phyloP scores from a whole-genome alignment of 2,113 vertebrate genomes.

The Oceanodroma tethys region DNA sequence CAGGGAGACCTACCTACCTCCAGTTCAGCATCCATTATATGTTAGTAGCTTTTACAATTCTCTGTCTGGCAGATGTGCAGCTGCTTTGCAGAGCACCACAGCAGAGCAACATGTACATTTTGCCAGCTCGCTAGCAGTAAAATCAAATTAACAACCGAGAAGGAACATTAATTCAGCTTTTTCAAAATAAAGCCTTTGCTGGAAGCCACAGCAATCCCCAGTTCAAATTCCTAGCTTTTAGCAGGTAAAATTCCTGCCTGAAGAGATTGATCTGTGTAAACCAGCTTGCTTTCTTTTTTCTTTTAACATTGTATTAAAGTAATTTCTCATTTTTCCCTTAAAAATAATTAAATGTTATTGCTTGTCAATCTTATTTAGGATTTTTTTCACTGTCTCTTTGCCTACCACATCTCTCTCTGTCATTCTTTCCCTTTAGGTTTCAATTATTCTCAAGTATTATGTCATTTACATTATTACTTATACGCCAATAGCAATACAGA shows the following conservation, averaged over 20 bases:
- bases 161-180: conserved; percentile 14
- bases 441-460: not conserved
- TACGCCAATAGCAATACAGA: not conserved
- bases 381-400: not conserved
- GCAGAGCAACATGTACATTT: not conserved
- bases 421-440: not conserved
- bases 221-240: not conserved
- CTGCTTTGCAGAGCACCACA: not conserved
- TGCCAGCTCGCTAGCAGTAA: conserved; percentile 1
- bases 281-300: not conserved
- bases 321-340: not conserved
- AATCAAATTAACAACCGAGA: conserved; percentile 30
- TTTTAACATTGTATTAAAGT: not conserved
- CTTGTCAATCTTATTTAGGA: not conserved
- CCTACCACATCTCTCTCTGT: not conserved
- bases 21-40: not conserved
- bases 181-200: conserved; percentile 20
- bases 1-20: not conserved
- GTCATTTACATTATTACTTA: not conserved
- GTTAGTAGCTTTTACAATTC: not conserved
- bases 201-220: not conserved
- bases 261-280: not conserved
- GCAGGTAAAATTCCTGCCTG: not conserved
- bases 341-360: conserved; percentile 2
- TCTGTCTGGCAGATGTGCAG: not conserved